Percentiles rank a stretch among this genome's conserved stretches.
These are phyloP conservation scores for Actinernus sp. DNA, from an alignment of 92 coral and sea anemone genomes.

Conservation along the genomic window DNA sequence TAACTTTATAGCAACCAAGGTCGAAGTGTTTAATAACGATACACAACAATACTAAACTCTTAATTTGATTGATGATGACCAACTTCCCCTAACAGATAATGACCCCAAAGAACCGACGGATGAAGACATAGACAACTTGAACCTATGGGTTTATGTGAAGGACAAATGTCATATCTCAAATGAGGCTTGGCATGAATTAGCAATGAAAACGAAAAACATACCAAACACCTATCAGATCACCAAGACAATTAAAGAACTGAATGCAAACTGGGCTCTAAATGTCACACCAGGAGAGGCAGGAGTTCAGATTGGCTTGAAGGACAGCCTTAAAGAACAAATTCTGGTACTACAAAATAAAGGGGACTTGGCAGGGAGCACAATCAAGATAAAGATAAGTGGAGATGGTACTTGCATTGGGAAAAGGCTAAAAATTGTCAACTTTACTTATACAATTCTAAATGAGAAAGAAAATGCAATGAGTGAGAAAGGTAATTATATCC, in stretches of 20 bases:
- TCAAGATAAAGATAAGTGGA: constrained; percentile 32
- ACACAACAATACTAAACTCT: constrained; percentile 35
- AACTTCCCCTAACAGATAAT: constrained; percentile 8
- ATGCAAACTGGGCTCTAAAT: constrained; percentile 40
- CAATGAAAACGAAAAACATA: constrained; percentile 44
- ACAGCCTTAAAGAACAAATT: constrained; percentile 41
- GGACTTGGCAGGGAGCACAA: constrained; percentile 6
- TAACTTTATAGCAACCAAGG: constrained; percentile 51
- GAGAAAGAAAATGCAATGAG: constrained; percentile 26
- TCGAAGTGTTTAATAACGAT: constrained; percentile 54
- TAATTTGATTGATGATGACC: constrained; percentile 21
- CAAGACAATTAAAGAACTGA: constrained; percentile 14
- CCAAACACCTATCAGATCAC: constrained; percentile 35
- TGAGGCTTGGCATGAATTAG: constrained; percentile 68
- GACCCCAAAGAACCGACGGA: constrained; percentile 35
- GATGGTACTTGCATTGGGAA: constrained; percentile 59
- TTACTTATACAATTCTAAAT: constrained; percentile 36
- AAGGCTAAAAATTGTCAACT: constrained; percentile 25
- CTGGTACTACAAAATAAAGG: constrained; percentile 12
- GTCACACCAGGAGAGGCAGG: constrained; percentile 55
- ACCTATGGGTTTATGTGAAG: constrained; percentile 45
- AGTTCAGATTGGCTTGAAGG: constrained; percentile 43
- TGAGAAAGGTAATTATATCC: constrained; percentile 46
- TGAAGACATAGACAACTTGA: constrained; percentile 29
- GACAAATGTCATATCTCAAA: constrained; percentile 53